Conservation (phyloP, 2,113 vertebrate genomes). For the Cynoglossus semilaevis region DNA sequence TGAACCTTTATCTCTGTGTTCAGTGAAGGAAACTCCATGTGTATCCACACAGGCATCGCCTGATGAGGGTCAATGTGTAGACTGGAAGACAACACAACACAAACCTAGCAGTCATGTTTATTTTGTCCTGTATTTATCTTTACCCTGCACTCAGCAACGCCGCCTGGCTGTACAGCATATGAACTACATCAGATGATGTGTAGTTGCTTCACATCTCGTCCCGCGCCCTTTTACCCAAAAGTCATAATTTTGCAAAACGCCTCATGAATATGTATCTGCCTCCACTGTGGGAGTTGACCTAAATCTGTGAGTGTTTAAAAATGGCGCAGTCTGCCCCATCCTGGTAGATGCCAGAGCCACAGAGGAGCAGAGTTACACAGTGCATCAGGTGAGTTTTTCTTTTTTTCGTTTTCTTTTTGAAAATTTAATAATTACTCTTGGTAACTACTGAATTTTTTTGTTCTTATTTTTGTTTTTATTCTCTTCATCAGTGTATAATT, state of each 20-base stretch:
- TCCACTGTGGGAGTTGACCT: constrained; percentile 48
- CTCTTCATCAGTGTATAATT: constrained; percentile 23
- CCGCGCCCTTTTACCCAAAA: constrained; percentile 50
- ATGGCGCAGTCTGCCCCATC: constrained; percentile 26
- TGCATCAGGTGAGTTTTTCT: too few relatives aligned
- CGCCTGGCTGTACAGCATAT: neutral
- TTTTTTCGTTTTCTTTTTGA: too few relatives aligned
- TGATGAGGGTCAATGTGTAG: constrained; percentile 45
- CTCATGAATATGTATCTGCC: constrained; percentile 68
- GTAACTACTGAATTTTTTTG: too few relatives aligned
- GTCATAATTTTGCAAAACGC: constrained; percentile 16
- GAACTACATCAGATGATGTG: constrained; percentile 39
- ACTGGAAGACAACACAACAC: constrained; percentile 16
- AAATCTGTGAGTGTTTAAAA: constrained; percentile 56
- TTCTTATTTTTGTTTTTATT: neutral
- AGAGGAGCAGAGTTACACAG: too few relatives aligned
- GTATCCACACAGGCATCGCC: constrained; percentile 28
- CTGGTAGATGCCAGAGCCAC: too few relatives aligned
- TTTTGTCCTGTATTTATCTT: neutral
- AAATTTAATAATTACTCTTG: too few relatives aligned
- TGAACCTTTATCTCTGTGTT: constrained; percentile 26
- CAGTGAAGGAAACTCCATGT: constrained; percentile 29
- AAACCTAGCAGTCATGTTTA: constrained; percentile 1
- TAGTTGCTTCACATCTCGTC: constrained; percentile 10
- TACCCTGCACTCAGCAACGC: neutral